Percentiles rank a stretch among this genome's conserved stretches.
Evolutionary conservation across 2,113 vertebrate genomes (phyloP).

Genomic region (Percopsis transmontana): DNA sequence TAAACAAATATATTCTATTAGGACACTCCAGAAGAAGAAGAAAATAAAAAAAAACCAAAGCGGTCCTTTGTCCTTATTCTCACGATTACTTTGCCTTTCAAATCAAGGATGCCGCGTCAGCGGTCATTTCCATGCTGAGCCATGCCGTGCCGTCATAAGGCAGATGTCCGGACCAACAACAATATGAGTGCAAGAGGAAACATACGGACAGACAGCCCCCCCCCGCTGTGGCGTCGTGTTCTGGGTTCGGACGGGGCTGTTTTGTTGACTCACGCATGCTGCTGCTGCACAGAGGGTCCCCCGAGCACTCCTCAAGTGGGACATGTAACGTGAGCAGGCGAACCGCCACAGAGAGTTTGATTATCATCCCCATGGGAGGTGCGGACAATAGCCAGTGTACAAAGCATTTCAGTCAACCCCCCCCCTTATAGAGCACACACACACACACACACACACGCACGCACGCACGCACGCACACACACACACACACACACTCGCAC

Average conservation of each 20-base stretch:
- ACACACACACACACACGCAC: background rate
- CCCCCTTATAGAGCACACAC: background rate
- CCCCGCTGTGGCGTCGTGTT: constrained; percentile 51
- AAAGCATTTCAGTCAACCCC: constrained; percentile 33
- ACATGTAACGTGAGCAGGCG: constrained; percentile 62
- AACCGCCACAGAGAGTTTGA: constrained; percentile 64
- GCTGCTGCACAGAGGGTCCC: constrained; percentile 51
- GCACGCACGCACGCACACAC: background rate
- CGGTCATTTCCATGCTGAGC: constrained; percentile 47
- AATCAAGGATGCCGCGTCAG: constrained; percentile 37
- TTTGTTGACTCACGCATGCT: constrained; percentile 67
- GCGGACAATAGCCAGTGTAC: constrained; percentile 55
- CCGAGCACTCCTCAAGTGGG: constrained; percentile 46
- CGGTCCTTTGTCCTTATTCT: too few species aligned
- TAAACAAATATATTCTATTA: too few species aligned
- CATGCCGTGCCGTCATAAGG: background rate
- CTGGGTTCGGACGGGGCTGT: constrained; percentile 44
- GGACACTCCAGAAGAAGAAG: too few species aligned
- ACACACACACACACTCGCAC: constrained; percentile 5
- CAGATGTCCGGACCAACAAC: constrained; percentile 15
- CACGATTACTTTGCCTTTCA: constrained; percentile 53
- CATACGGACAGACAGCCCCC: constrained; percentile 1
- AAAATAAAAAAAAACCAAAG: too few species aligned
- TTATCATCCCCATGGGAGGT: constrained; percentile 60
- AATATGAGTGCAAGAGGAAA: background rate